Evolutionary conservation across 2,797 vertebrate genomes (phyloP).

Genomic region (Sibirionetta formosa): DNA sequence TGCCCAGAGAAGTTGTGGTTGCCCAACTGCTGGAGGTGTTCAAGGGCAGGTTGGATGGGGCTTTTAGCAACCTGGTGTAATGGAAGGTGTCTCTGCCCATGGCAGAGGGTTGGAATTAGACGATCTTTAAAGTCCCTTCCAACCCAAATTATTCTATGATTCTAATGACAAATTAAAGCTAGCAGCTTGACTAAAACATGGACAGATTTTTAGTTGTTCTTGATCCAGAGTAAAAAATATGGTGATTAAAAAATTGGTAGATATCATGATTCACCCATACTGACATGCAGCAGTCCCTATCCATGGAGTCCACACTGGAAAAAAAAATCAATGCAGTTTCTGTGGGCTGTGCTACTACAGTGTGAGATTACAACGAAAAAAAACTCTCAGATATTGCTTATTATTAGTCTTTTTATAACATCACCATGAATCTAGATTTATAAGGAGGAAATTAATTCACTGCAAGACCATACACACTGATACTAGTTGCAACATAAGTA

Average conservation of each 20-base stretch:
- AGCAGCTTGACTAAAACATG: background rate
- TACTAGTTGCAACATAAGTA: background rate
- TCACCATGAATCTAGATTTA: background rate
- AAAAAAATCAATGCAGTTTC: background rate
- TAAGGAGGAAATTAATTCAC: conserved; percentile 26
- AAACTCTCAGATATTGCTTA: background rate
- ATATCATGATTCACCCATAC: background rate
- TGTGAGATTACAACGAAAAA: background rate
- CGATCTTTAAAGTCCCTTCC: too few relatives aligned
- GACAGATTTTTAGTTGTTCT: background rate
- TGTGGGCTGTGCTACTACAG: background rate
- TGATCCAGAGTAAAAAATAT: background rate
- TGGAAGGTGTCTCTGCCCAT: too few relatives aligned
- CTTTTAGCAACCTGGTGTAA: too few relatives aligned
- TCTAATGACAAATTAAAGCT: background rate
- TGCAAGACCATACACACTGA: background rate
- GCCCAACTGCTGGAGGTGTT: too few relatives aligned
- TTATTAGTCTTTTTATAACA: background rate
- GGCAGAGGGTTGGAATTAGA: too few relatives aligned
- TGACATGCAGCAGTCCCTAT: background rate
- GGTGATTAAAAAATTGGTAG: background rate
- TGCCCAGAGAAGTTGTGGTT: too few relatives aligned
- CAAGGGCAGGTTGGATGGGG: too few relatives aligned
- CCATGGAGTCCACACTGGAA: background rate
- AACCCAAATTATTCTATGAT: too few relatives aligned